A percentile compares a stretch with the other conserved stretches of the same genome.
Conservation (phyloP, 2,888 invertebrate species). For the Agriopis leucophaearia region DNA sequence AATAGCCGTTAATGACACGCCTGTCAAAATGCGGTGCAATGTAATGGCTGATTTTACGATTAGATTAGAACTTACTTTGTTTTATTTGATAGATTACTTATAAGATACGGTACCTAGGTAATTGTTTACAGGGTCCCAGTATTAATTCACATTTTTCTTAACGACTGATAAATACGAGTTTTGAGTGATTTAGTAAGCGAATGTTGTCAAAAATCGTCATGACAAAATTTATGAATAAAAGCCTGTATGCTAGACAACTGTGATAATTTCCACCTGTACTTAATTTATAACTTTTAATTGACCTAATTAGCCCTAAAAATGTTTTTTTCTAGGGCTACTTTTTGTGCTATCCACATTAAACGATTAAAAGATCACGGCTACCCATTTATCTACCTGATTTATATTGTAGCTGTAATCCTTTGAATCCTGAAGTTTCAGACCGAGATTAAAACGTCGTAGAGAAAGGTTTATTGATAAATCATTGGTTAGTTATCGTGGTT, state of each 20-base stretch:
- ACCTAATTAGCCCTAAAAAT: conserved; percentile 20
- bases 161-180: no score
- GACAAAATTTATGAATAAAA: no score
- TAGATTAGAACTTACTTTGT: conserved; percentile 37
- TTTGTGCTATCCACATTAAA: conserved; percentile 32
- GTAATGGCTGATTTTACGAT: conserved; percentile 44
- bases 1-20: conserved; percentile 52
- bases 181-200: no score
- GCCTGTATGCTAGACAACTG: no score
- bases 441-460: conserved; percentile 34
- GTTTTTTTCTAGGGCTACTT: conserved; percentile 15
- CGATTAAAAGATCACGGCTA: conserved; percentile 36
- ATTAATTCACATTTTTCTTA: no score
- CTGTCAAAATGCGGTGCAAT: conserved; percentile 40
- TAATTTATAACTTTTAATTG: conserved; percentile 5
- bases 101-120: background rate
- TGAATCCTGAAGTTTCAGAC: conserved; percentile 38
- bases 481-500: conserved; percentile 22
- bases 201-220: no score
- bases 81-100: conserved; percentile 13
- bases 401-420: conserved; percentile 36
- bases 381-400: conserved; percentile 39
- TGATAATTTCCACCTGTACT: no score
- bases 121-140: no score
- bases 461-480: conserved; percentile 34